Evolutionary conservation across 2,113 vertebrate genomes (phyloP).

Genomic region (Anarrhichthys ocellatus): DNA sequence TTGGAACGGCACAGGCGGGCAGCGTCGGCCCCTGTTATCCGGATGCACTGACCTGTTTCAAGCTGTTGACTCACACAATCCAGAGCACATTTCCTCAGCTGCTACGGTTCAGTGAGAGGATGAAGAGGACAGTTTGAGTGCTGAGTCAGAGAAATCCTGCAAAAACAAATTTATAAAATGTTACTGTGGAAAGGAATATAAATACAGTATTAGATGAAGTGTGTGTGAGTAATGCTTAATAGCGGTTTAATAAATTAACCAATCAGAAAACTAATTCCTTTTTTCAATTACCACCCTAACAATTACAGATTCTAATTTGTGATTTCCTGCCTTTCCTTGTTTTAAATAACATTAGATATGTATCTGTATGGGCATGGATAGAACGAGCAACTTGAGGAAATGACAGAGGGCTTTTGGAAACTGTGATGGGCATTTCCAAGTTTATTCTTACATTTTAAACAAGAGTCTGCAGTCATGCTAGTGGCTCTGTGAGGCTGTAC

Average conservation of each 20-base stretch:
- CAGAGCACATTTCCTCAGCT: slow-evolving; percentile 46
- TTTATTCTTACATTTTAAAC: not conserved
- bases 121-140: slow-evolving; percentile 8
- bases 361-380: not conserved
- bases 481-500: not conserved
- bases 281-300: not conserved
- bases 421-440: not conserved
- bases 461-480: not conserved
- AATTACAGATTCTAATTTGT: not conserved
- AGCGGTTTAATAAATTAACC: not conserved
- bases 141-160: slow-evolving; percentile 1
- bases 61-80: slow-evolving; percentile 63
- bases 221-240: not conserved
- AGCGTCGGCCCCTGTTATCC: slow-evolving; percentile 51
- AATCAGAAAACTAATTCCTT: not conserved
- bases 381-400: not conserved
- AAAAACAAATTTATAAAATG: slow-evolving; percentile 14
- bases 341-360: not conserved
- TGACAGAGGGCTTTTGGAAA: not conserved
- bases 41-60: slow-evolving; percentile 55
- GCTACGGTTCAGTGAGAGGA: slow-evolving; percentile 34
- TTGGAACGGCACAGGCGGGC: slow-evolving; percentile 39
- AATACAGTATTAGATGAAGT: not conserved
- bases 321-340: not conserved
- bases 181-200: not conserved